Percentiles rank a stretch among this genome's conserved stretches.
These are phyloP conservation scores for Conchocele bisecta DNA, from an alignment of 2,888 invertebrate species.

Conservation along the genomic window DNA sequence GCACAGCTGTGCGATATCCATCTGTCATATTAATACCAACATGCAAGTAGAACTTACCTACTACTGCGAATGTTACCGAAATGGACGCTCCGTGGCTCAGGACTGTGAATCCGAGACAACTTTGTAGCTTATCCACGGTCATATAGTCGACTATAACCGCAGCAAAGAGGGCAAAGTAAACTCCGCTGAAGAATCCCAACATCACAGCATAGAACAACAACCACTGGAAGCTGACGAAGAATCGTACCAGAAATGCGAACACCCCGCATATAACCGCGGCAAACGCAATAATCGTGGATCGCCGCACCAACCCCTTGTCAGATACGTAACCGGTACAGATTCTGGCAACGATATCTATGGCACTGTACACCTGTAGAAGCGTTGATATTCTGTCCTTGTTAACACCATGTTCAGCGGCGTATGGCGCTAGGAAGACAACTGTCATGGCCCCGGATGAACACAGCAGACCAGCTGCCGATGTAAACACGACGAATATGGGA, in stretches of 20 bases:
- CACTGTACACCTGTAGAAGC: constrained; percentile 41
- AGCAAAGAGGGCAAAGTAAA: constrained; percentile 58
- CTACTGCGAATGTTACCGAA: constrained; percentile 41
- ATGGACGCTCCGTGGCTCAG: constrained; percentile 51
- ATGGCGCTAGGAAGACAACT: constrained; percentile 44
- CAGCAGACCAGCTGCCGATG: constrained; percentile 10
- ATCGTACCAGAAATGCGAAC: constrained; percentile 10
- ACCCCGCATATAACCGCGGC: constrained; percentile 18
- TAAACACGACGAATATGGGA: constrained; percentile 28
- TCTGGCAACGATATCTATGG: constrained; percentile 32
- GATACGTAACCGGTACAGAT: constrained; percentile 38
- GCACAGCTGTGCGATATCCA: too few relatives aligned
- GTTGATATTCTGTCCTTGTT: constrained; percentile 24
- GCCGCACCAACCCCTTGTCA: constrained; percentile 24
- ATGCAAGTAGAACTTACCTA: too few relatives aligned
- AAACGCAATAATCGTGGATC: constrained; percentile 24
- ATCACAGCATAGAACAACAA: constrained; percentile 51
- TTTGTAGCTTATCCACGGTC: constrained; percentile 53
- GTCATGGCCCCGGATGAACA: constrained; percentile 37
- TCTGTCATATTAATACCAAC: too few relatives aligned
- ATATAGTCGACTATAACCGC: constrained; percentile 60
- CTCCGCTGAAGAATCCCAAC: constrained; percentile 55
- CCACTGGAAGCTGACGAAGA: constrained; percentile 48
- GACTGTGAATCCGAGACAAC: constrained; percentile 51
- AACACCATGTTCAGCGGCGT: constrained; percentile 35